Conservation (phyloP, 2,888 invertebrate genomes). For the Mamestra brassicae region DNA sequence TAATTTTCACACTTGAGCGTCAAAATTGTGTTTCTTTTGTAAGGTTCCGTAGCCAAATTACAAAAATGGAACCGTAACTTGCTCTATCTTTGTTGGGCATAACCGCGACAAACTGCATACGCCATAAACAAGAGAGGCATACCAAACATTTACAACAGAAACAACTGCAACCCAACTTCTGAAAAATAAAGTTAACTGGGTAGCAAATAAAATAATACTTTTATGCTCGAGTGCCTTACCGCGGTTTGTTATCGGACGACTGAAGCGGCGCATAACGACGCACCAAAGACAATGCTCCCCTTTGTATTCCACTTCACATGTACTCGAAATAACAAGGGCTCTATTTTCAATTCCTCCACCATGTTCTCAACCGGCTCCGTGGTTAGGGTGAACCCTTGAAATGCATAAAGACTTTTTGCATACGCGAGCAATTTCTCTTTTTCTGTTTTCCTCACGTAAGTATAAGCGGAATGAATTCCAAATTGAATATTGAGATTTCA, state of each 20-base stretch:
- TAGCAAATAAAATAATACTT: slow-evolving; percentile 72
- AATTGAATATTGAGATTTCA: slow-evolving; percentile 71
- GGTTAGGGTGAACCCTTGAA: slow-evolving; percentile 81
- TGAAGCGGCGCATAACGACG: slow-evolving; percentile 87
- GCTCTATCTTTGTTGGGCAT: not conserved
- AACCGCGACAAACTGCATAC: not conserved
- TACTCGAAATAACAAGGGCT: slow-evolving; percentile 90
- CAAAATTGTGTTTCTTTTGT: not conserved
- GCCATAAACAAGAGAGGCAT: slow-evolving; percentile 1
- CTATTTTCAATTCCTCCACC: slow-evolving; percentile 89
- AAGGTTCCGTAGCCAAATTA: not conserved
- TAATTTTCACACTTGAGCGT: not conserved
- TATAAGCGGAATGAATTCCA: slow-evolving; percentile 71
- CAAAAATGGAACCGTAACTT: not conserved
- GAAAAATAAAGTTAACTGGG: slow-evolving; percentile 54
- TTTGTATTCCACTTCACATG: slow-evolving; percentile 88
- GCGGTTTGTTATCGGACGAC: slow-evolving; percentile 88
- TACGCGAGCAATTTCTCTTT: slow-evolving; percentile 77
- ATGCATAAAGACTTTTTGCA: slow-evolving; percentile 83
- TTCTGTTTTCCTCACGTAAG: slow-evolving; percentile 72
- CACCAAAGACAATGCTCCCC: slow-evolving; percentile 85
- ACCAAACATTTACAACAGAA: slow-evolving; percentile 9
- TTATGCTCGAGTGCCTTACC: slow-evolving; percentile 70
- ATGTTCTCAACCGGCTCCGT: slow-evolving; percentile 77
- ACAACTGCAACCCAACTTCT: slow-evolving; percentile 2